Conservation (phyloP, 2,888 invertebrate species). For the Xestia sexstrigata region DNA sequence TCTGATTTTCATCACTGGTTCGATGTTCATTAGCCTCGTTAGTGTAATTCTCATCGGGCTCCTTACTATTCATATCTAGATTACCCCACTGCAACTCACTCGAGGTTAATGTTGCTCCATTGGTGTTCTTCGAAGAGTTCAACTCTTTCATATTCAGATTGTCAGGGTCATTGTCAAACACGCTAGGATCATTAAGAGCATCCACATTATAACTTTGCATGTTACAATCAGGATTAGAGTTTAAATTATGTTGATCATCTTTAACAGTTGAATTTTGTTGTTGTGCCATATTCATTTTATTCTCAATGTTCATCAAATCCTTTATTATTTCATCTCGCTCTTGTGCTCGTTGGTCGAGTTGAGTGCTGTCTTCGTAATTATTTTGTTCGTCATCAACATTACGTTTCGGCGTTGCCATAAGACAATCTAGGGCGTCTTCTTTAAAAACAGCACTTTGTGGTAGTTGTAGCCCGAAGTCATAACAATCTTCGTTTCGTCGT, state of each 20-base stretch:
- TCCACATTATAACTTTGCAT: slow-evolving; percentile 68
- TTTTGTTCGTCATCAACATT: slow-evolving; percentile 74
- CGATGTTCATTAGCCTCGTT: slow-evolving; percentile 42
- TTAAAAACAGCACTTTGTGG: slow-evolving; percentile 83
- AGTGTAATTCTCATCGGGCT: slow-evolving; percentile 56
- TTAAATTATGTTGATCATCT: slow-evolving; percentile 65
- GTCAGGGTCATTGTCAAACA: slow-evolving; percentile 64
- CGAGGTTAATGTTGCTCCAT: slow-evolving; percentile 63
- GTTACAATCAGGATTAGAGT: slow-evolving; percentile 64
- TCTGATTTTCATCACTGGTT: slow-evolving; percentile 61
- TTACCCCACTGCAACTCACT: slow-evolving; percentile 74
- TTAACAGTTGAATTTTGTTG: slow-evolving; percentile 67
- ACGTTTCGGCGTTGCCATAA: slow-evolving; percentile 84
- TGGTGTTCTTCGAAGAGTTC: slow-evolving; percentile 50
- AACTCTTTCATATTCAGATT: slow-evolving; percentile 64
- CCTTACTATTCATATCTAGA: slow-evolving; percentile 71
- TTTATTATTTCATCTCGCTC: slow-evolving; percentile 87
- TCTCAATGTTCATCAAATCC: slow-evolving; percentile 87
- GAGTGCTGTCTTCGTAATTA: slow-evolving; percentile 73
- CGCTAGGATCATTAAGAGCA: slow-evolving; percentile 60
- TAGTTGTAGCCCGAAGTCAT: slow-evolving; percentile 84
- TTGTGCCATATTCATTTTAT: slow-evolving; percentile 78
- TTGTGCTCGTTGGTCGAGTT: slow-evolving; percentile 77
- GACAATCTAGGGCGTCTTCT: slow-evolving; percentile 84
- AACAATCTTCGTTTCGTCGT: slow-evolving; percentile 83